A percentile compares a stretch with the other conserved stretches of the same genome.
phyloP scores from a whole-genome alignment of 2,113 vertebrate genomes.

The Phylloscopus trochilus region DNA sequence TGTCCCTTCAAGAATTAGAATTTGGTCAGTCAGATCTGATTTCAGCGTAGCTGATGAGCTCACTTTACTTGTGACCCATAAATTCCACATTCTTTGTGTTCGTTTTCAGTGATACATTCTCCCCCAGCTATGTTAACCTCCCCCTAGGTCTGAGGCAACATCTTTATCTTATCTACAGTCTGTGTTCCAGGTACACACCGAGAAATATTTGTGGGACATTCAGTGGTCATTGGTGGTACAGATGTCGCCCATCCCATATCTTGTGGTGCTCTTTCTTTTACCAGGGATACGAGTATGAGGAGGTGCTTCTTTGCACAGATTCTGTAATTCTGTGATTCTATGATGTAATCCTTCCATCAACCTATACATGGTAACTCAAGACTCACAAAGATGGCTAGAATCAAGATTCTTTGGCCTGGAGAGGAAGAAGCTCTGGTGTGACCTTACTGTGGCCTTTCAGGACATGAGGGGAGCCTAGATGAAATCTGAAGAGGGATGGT shows the following conservation, averaged over 20 bases:
- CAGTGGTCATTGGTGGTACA: neutral
- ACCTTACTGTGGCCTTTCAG: neutral
- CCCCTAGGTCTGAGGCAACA: neutral
- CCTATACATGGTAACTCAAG: fast-evolving
- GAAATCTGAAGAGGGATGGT: neutral
- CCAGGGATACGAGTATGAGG: neutral
- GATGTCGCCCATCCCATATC: neutral
- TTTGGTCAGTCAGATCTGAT: neutral
- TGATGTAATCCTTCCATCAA: neutral
- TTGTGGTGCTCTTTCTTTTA: neutral
- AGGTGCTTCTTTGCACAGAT: neutral
- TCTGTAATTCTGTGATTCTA: neutral
- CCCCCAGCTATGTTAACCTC: neutral
- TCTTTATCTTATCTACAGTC: neutral
- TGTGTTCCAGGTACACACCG: neutral
- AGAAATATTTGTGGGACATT: neutral
- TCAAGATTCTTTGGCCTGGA: neutral
- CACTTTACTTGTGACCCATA: neutral
- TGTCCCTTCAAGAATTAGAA: neutral
- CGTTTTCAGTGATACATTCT: neutral
- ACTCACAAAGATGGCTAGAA: neutral
- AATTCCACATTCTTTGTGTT: neutral
- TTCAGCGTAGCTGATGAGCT: neutral
- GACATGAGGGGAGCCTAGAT: neutral
- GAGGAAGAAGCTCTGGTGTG: neutral